Evolutionary conservation across 2,113 vertebrate species (phyloP).

Genomic region (Phoenicopterus ruber): DNA sequence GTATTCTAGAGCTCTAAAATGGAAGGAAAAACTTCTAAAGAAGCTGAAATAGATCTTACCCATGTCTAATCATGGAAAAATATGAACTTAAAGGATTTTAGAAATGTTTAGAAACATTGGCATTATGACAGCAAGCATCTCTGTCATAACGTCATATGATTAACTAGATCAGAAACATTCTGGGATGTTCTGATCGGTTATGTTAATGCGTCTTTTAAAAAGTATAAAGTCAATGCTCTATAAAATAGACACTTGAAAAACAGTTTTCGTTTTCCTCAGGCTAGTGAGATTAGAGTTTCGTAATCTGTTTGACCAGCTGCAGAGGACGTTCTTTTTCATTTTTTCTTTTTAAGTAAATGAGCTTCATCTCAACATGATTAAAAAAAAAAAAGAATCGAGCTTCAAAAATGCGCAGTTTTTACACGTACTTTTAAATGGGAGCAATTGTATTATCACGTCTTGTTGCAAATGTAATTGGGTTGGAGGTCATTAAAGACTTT

Average conservation of each 20-base stretch:
- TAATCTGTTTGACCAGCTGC: conserved; percentile 70
- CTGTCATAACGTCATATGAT: not conserved
- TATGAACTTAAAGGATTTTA: not conserved
- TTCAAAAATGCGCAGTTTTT: conserved; percentile 40
- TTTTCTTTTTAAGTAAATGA: conserved; percentile 55
- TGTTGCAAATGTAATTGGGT: conserved; percentile 28
- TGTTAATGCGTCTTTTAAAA: conserved; percentile 11
- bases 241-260: conserved; percentile 55
- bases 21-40: not conserved
- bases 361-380: conserved; percentile 54
- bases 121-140: conserved; percentile 22
- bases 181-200: conserved; percentile 47
- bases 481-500: conserved; percentile 46
- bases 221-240: conserved; percentile 6
- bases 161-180: conserved; percentile 40
- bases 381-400: not conserved
- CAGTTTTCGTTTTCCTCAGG: conserved; percentile 56
- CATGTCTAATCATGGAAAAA: not conserved
- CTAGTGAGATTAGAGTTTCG: conserved; percentile 56
- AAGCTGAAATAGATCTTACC: not conserved
- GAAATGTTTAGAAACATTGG: conserved; percentile 18
- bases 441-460: not conserved
- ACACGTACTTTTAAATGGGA: not conserved
- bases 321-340: conserved; percentile 53
- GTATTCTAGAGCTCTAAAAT: not conserved